A percentile compares a stretch with the other conserved stretches of the same genome.
These are phyloP conservation scores for Lepidurus packardi DNA, from an alignment of 1,140 invertebrate genomes.

Conservation along the genomic window DNA sequence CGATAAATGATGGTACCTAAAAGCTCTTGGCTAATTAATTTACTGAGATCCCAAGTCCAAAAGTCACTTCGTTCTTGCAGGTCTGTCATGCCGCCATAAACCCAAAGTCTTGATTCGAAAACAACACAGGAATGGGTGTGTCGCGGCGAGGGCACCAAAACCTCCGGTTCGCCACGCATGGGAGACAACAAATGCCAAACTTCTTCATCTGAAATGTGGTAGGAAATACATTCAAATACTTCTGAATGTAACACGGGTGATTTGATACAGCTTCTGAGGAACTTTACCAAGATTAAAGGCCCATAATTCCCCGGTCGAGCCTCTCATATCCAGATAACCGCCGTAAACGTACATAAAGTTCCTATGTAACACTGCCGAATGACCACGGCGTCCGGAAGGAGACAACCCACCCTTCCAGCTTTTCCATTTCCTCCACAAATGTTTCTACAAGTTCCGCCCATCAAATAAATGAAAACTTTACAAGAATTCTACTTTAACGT, in stretches of 20 bases:
- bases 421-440: constrained; percentile 57
- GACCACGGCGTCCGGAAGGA: constrained; percentile 71
- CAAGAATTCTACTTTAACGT: constrained; percentile 10
- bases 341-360: constrained; percentile 80
- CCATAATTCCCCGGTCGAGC: constrained; percentile 80
- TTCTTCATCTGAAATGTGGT: constrained; percentile 2
- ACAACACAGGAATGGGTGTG: constrained; percentile 80
- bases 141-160: constrained; percentile 56
- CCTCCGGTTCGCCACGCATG: neutral
- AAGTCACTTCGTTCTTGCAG: constrained; percentile 72
- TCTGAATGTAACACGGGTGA: neutral
- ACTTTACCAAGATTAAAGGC: constrained; percentile 75
- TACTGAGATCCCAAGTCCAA: constrained; percentile 72
- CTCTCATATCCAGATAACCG: constrained; percentile 79
- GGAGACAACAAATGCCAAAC: constrained; percentile 2
- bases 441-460: constrained; percentile 47
- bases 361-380: constrained; percentile 71
- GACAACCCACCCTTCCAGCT: constrained; percentile 48
- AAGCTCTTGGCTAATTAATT: constrained; percentile 37
- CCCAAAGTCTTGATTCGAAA: constrained; percentile 71
- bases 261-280: neutral
- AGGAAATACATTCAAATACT: neutral
- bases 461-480: neutral
- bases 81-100: constrained; percentile 85
- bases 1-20: neutral